phyloP scores from a whole-genome alignment of 2,113 vertebrate genomes.

The Cavia aperea region DNA sequence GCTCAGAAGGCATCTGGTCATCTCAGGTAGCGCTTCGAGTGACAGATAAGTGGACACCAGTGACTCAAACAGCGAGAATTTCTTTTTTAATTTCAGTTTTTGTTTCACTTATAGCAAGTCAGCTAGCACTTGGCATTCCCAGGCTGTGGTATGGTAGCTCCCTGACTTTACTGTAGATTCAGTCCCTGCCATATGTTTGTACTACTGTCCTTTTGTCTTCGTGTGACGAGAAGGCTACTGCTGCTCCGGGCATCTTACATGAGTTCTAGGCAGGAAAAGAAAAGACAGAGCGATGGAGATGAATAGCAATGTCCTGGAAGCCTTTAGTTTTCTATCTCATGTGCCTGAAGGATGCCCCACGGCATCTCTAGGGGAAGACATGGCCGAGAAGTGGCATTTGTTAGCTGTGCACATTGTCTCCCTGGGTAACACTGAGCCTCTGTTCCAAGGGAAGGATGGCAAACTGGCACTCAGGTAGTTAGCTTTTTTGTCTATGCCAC shows the following conservation, averaged over 20 bases:
- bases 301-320: background rate
- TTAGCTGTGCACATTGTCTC: background rate
- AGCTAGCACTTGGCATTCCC: no score
- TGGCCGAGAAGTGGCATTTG: background rate
- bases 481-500: background rate
- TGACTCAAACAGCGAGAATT: background rate
- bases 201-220: background rate
- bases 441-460: background rate
- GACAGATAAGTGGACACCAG: background rate
- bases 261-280: background rate
- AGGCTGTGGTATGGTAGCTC: background rate
- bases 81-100: background rate
- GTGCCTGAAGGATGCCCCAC: background rate
- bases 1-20: background rate
- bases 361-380: background rate
- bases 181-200: background rate
- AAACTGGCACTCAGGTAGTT: fast-evolving
- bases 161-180: background rate
- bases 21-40: background rate
- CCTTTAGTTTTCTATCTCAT: background rate
- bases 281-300: background rate
- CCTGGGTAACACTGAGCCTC: background rate
- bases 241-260: background rate
- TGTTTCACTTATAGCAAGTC: background rate
- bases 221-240: background rate